Conservation (phyloP, 2,113 vertebrate species). For the Heliornis fulica region DNA sequence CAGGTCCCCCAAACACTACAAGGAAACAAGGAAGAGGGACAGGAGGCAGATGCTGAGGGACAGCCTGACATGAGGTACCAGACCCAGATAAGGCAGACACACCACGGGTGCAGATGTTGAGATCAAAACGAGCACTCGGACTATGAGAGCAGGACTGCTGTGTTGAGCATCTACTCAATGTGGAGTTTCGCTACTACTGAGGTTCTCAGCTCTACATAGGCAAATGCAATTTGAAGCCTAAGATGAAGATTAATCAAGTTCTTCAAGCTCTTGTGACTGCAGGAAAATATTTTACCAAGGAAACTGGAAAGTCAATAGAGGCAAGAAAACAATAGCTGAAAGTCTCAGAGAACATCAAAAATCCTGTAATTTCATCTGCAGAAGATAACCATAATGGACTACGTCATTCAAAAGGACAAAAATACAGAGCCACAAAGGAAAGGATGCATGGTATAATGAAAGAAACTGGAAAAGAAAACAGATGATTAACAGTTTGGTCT, state of each 20-base stretch:
- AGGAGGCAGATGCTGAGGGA: fast-evolving
- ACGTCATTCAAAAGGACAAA: neutral
- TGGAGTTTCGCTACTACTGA: neutral
- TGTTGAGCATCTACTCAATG: fast-evolving
- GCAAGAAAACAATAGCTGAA: neutral
- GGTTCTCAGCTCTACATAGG: neutral
- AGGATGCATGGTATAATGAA: neutral
- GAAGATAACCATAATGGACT: neutral
- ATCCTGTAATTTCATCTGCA: neutral
- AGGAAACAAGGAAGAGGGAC: neutral
- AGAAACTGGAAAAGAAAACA: neutral
- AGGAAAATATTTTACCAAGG: neutral
- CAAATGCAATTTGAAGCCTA: neutral
- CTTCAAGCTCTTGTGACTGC: neutral
- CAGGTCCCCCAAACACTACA: neutral
- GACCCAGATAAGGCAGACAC: neutral
- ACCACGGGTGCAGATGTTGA: fast-evolving
- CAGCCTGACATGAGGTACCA: neutral
- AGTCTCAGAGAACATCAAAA: neutral
- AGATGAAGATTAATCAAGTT: neutral
- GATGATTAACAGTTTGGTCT: neutral
- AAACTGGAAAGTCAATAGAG: neutral
- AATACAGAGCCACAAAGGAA: neutral
- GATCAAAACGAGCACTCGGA: fast-evolving
- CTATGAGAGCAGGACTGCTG: fast-evolving